phyloP scores from a whole-genome alignment of 2,888 invertebrate species.

The Amiota mariae region DNA sequence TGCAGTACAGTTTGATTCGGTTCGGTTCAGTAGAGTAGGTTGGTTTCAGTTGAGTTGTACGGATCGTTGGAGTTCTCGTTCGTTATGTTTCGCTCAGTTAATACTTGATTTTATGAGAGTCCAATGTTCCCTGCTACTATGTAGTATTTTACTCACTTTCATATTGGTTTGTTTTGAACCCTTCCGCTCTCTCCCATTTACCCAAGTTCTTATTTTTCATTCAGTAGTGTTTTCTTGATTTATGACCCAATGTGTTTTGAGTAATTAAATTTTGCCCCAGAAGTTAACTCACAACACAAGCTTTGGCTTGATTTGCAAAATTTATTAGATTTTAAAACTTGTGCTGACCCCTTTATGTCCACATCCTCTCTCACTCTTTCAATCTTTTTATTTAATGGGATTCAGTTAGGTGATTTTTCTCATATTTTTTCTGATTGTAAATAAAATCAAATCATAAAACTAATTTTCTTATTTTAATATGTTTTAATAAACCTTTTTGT shows the following conservation, averaged over 20 bases:
- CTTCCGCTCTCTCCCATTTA: neutral
- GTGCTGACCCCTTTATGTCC: too few relatives aligned
- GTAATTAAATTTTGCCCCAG: conserved; percentile 22
- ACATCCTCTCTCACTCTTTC: too few relatives aligned
- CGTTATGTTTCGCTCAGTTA: too few relatives aligned
- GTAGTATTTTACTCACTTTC: neutral
- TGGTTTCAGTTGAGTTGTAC: too few relatives aligned
- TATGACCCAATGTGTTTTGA: conserved; percentile 27
- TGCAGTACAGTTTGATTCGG: too few relatives aligned
- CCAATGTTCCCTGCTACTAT: too few relatives aligned
- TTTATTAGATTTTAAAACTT: conserved; percentile 14
- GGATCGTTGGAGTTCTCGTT: too few relatives aligned
- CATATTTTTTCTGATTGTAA: neutral
- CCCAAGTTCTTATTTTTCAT: neutral
- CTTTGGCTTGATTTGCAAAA: conserved; percentile 4
- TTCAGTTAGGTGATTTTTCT: too few relatives aligned
- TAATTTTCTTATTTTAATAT: neutral
- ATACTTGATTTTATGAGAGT: too few relatives aligned
- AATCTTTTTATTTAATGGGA: too few relatives aligned
- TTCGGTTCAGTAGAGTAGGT: too few relatives aligned
- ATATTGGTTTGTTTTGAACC: neutral
- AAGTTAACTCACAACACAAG: conserved; percentile 1
- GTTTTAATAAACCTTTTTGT: neutral
- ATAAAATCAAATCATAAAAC: neutral
- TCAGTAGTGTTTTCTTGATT: conserved; percentile 19